A percentile compares a stretch with the other conserved stretches of the same genome.
Evolutionary conservation across 2,797 vertebrate species (phyloP).

Genomic region (Oophaga sylvatica): DNA sequence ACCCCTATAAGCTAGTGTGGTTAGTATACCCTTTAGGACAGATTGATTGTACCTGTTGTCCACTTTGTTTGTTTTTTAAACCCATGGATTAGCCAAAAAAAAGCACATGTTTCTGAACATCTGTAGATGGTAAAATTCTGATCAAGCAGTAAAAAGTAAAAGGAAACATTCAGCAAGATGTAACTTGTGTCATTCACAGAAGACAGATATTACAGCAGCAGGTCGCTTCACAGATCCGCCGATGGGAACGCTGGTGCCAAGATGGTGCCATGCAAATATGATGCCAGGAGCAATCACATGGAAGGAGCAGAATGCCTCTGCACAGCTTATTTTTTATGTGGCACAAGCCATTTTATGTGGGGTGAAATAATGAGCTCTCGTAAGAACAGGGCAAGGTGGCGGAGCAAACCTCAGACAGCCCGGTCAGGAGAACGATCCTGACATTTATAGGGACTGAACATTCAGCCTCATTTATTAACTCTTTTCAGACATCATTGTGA

Average conservation of each 20-base stretch:
- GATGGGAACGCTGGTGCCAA: slow-evolving; percentile 37
- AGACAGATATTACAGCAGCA: background rate
- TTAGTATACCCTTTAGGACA: too few species aligned
- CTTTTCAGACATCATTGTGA: background rate
- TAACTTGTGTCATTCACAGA: background rate
- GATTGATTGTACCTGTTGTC: too few species aligned
- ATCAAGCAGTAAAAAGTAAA: background rate
- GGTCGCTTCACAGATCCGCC: slow-evolving; percentile 44
- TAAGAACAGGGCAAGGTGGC: slow-evolving; percentile 39
- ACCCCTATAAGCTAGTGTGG: too few species aligned
- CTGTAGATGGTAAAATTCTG: background rate
- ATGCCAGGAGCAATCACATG: slow-evolving; percentile 14
- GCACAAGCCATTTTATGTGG: slow-evolving; percentile 53
- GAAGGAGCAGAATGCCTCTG: background rate
- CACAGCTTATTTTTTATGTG: slow-evolving; percentile 9
- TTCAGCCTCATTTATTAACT: background rate
- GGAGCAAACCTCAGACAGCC: slow-evolving; percentile 32
- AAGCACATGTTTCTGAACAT: background rate
- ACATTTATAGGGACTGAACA: slow-evolving; percentile 54
- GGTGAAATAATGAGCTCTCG: slow-evolving; percentile 32
- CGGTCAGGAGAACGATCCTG: slow-evolving; percentile 40
- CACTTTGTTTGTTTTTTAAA: too few species aligned
- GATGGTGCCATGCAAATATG: slow-evolving; percentile 23
- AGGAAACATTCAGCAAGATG: background rate
- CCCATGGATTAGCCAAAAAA: too few species aligned